These are phyloP conservation scores for Gila orcuttii DNA, from an alignment of 2,113 vertebrate species.

Conservation along the genomic window DNA sequence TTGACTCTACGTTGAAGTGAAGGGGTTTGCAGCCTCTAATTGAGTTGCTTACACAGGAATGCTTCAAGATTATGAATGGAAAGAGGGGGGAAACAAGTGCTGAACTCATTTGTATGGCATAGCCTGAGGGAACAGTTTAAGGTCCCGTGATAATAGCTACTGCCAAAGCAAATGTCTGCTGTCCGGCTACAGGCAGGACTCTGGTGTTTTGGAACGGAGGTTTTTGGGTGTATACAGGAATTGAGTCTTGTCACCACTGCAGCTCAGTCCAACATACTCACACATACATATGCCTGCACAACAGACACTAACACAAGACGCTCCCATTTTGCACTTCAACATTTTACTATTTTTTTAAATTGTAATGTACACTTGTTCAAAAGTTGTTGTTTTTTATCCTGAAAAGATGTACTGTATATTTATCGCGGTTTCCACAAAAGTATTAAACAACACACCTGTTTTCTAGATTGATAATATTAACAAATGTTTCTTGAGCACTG, in stretches of 20 bases:
- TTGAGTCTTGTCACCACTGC: conserved; percentile 19
- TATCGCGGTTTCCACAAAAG: background rate
- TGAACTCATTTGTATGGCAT: conserved; percentile 67
- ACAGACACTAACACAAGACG: conserved; percentile 49
- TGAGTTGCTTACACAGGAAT: conserved; percentile 70
- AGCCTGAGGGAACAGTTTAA: conserved; percentile 62
- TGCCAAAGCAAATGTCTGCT: conserved; percentile 82
- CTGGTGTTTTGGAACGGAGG: conserved; percentile 1
- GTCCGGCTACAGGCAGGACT: conserved; percentile 68
- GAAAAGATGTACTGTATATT: too few species aligned
- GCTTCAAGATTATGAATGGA: conserved; percentile 59
- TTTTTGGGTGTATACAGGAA: conserved; percentile 49
- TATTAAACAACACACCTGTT: background rate
- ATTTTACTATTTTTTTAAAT: too few species aligned
- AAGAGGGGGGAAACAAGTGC: conserved; percentile 59
- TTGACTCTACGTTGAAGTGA: conserved; percentile 59
- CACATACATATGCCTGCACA: conserved; percentile 5
- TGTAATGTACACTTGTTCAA: too few species aligned
- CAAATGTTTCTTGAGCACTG: background rate
- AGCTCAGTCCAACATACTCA: background rate
- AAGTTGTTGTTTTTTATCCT: too few species aligned
- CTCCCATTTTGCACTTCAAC: background rate
- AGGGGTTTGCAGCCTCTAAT: conserved; percentile 47
- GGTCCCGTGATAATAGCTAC: conserved; percentile 74
- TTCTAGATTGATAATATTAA: background rate